Percentiles rank a stretch among this genome's conserved stretches.
phyloP scores from a whole-genome alignment of 2,113 vertebrate genomes.

The Plestiodon gilberti region DNA sequence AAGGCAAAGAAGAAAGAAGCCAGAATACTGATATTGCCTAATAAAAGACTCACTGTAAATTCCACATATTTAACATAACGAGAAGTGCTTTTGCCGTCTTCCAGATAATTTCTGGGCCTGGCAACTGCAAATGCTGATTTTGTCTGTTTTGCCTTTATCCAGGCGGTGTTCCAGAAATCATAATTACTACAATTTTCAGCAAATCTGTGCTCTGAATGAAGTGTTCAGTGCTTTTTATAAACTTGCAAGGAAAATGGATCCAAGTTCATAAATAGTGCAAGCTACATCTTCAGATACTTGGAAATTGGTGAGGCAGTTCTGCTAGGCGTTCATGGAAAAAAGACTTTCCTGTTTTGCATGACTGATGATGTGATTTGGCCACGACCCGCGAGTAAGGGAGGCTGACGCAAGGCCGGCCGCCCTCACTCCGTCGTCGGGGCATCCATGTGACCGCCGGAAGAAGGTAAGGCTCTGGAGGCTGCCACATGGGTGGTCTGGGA shows the following conservation, averaged over 20 bases:
- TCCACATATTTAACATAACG: background rate
- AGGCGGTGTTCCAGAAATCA: background rate
- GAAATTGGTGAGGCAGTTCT: background rate
- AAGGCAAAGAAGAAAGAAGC: background rate
- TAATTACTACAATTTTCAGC: conserved; percentile 43
- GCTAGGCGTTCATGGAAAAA: background rate
- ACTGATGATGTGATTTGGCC: no score
- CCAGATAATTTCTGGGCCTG: conserved; percentile 9
- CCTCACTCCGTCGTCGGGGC: no score
- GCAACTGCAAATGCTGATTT: conserved; percentile 12
- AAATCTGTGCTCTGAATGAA: conserved; percentile 26
- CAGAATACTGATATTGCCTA: rapidly evolving
- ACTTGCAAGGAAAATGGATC: conserved; percentile 1
- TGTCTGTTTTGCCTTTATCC: background rate
- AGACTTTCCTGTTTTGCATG: conserved; percentile 8
- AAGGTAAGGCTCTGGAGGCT: no score
- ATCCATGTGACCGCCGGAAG: no score
- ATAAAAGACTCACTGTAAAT: background rate
- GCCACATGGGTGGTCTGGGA: no score
- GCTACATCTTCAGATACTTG: background rate
- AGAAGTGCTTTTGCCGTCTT: background rate
- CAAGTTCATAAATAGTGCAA: background rate
- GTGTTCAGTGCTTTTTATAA: conserved; percentile 6
- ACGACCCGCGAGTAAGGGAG: no score
- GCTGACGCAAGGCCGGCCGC: no score